Percentiles rank a stretch among this genome's conserved stretches.
These are phyloP conservation scores for Dryomyza anilis DNA, from an alignment of 2,888 invertebrate genomes.

Conservation along the genomic window DNA sequence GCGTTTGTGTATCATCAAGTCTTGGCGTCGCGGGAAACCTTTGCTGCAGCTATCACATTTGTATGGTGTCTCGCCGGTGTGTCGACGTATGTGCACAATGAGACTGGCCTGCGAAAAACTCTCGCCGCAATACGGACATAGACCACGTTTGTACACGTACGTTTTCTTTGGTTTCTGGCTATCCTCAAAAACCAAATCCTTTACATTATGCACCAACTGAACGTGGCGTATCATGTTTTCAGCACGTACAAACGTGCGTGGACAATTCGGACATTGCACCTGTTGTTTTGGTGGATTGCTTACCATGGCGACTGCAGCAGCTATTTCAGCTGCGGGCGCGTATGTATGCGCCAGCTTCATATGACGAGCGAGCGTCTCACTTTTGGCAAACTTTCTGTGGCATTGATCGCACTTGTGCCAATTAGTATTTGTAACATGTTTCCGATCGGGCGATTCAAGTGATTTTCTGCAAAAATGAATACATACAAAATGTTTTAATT, in stretches of 20 bases:
- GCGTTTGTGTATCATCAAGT: slow-evolving; percentile 66
- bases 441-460: too few species aligned
- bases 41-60: slow-evolving; percentile 68
- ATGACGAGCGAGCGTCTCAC: slow-evolving; percentile 45
- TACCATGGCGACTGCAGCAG: slow-evolving; percentile 18
- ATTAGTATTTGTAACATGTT: slow-evolving; percentile 8
- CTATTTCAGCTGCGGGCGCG: slow-evolving; percentile 32
- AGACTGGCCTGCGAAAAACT: slow-evolving; percentile 67
- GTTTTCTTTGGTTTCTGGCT: slow-evolving; percentile 28
- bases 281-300: slow-evolving; percentile 23
- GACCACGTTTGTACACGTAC: slow-evolving; percentile 52
- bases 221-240: slow-evolving; percentile 66
- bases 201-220: slow-evolving; percentile 1
- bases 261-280: slow-evolving; percentile 48
- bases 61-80: slow-evolving; percentile 70
- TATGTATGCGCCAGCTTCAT: slow-evolving; percentile 41
- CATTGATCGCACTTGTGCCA: slow-evolving; percentile 44
- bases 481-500: background rate
- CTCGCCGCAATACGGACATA: slow-evolving; percentile 67
- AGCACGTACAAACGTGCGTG: slow-evolving; percentile 64
- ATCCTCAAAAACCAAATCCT: background rate
- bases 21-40: slow-evolving; percentile 68
- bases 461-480: background rate
- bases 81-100: slow-evolving; percentile 70
- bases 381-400: slow-evolving; percentile 47